phyloP scores from a whole-genome alignment of 2,797 vertebrate species.

The Eremophila alpestris region DNA sequence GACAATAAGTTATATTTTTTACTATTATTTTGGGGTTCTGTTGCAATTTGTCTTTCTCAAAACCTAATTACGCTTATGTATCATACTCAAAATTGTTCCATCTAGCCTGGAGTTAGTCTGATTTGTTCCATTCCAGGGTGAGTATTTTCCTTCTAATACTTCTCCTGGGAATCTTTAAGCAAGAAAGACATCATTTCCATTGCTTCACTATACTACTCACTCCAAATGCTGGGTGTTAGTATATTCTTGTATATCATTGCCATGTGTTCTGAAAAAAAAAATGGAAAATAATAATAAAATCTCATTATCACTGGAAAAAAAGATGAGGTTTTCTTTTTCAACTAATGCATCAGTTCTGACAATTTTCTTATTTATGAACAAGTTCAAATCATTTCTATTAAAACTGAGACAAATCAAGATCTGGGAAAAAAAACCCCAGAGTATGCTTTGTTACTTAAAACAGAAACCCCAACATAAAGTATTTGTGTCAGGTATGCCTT shows the following conservation, averaged over 20 bases:
- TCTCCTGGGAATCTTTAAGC: slow-evolving; percentile 53
- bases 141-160: slow-evolving; percentile 32
- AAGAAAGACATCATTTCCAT: slow-evolving; percentile 37
- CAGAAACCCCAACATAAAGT: background rate
- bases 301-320: background rate
- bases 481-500: background rate
- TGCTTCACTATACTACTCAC: background rate
- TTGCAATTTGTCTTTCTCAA: slow-evolving; percentile 11
- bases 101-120: slow-evolving; percentile 43
- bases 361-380: background rate
- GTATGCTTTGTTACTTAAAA: background rate
- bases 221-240: background rate
- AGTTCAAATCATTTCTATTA: background rate
- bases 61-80: slow-evolving; percentile 55
- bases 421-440: background rate
- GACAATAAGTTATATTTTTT: slow-evolving; percentile 27
- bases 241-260: background rate
- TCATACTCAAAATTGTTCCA: slow-evolving; percentile 21
- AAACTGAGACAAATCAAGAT: background rate
- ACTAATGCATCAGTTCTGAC: background rate
- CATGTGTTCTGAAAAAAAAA: background rate
- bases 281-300: background rate
- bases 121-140: slow-evolving; percentile 30
- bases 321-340: rapidly evolving
- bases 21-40: background rate